Evolutionary conservation across 2,113 vertebrate genomes (phyloP), one percentile per base, ranked within the genome.

Genomic region (Abramis brama): DNA sequence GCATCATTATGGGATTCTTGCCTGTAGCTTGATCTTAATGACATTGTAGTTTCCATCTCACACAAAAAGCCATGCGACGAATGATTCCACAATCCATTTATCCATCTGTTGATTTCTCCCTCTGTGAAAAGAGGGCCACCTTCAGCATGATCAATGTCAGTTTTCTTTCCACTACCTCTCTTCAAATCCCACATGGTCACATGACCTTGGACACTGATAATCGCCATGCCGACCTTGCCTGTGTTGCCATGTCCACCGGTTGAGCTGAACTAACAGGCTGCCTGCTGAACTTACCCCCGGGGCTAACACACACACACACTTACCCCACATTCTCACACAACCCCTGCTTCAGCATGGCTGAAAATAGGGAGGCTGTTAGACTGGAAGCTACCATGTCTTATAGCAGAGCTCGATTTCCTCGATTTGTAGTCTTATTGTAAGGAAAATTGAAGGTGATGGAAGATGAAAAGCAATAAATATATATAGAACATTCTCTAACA

Each of bases 261-360:
- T 92, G 91, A 93, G 93, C 90, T 92, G 88, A 91, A 92, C 92
- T 89, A 91, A 93, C 91, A 89, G 91, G 92, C 93, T 93, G 91
- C 89, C 91, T 91, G 93, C 92, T 88, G 89, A 87, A 91, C 89
- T 89, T 85, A 87, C 90, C 89, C 87, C 68, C 85, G 88, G 87
- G 76, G 91, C 86, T 84, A 36, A 71, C 45, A 47, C 50, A 27
- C 36, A 30, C 85, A 76, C 47, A 77, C 43, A 66, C 17, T n/a
- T 12, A 3, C 13, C 8, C 60, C 13, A 52, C 43, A 60, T 33
- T 43, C 50, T 39, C 25, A 27, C 82, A 62, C 36, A 25, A 59
- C 66, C 66, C 27, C 91, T 87, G 71, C 89, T 94, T 87, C 92
- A 90, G 86, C 92, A 90, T 91, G 90, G 85, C 89, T 89, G 89